Conservation (phyloP, 2,113 vertebrate species). For the Tamias sibiricus region DNA sequence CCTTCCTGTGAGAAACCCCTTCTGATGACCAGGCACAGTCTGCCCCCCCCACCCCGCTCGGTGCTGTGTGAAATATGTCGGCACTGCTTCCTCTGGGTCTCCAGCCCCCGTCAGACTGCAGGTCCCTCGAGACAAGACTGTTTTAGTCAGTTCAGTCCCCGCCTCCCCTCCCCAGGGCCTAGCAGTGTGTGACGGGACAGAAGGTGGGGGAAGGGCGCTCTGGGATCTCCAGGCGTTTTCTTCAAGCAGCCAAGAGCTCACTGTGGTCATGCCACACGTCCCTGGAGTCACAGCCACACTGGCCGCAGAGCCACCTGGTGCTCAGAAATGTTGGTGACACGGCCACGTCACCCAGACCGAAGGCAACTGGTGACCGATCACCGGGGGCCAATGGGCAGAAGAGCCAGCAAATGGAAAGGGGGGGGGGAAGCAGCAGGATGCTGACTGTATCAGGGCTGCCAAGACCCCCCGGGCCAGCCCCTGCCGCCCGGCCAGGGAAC, state of each 20-base stretch:
- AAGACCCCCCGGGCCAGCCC: not conserved
- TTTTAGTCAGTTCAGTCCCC: not conserved
- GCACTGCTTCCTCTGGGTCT: not conserved
- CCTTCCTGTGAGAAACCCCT: not conserved
- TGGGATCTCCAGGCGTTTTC: not conserved
- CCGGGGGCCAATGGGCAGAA: not conserved
- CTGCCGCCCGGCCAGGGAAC: not conserved
- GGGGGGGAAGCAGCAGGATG: not conserved
- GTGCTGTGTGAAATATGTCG: not conserved
- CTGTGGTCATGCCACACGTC: rapidly evolving
- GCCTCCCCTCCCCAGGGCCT: not conserved
- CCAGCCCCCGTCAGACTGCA: not conserved
- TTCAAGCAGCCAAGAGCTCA: conserved; percentile 63
- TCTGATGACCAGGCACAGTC: not conserved
- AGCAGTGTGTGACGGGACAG: not conserved
- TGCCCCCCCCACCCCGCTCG: not conserved
- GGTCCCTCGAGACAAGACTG: not conserved
- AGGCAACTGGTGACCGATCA: rapidly evolving
- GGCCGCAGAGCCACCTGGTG: not conserved
- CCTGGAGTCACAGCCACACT: not conserved
- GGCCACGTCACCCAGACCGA: not conserved
- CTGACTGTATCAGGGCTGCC: not conserved
- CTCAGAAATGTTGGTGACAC: not conserved
- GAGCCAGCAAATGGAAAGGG: not conserved
- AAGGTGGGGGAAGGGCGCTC: not conserved